These are phyloP conservation scores for Acronicta alni DNA, from an alignment of 2,888 invertebrate genomes.

Conservation along the genomic window DNA sequence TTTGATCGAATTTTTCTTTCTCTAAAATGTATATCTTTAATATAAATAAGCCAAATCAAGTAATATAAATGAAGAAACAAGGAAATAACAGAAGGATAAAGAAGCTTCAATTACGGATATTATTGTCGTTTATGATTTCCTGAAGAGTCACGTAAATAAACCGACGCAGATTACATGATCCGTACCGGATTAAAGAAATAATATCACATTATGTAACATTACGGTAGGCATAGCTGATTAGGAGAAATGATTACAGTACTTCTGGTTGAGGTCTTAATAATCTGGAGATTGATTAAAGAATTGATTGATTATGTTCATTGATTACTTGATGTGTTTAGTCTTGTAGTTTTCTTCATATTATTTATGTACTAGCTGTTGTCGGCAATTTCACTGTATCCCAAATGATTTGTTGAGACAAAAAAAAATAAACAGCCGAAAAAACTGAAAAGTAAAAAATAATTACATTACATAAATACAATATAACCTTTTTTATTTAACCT, in stretches of 20 bases:
- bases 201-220: conserved; percentile 23
- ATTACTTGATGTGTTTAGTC: no score
- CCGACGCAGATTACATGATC: conserved; percentile 35
- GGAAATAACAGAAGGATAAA: conserved; percentile 45
- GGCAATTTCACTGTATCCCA: no score
- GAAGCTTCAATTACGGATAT: conserved; percentile 40
- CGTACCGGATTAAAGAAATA: conserved; percentile 32
- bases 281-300: not conserved
- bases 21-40: no score
- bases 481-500: no score
- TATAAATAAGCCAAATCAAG: no score
- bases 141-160: conserved; percentile 40
- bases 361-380: no score
- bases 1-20: no score
- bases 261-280: conserved; percentile 1
- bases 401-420: no score
- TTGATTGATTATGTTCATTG: conserved; percentile 11
- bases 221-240: conserved; percentile 9
- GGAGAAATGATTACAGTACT: conserved; percentile 18
- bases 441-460: no score
- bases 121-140: conserved; percentile 55
- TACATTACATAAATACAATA: no score
- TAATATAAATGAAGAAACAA: conserved; percentile 28
- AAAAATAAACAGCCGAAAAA: no score
- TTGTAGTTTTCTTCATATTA: no score